Evolutionary conservation across 92 coral and sea anemone species (phyloP), one percentile per base, ranked within the genome.

Genomic region (Palythoa caribaeorum): DNA sequence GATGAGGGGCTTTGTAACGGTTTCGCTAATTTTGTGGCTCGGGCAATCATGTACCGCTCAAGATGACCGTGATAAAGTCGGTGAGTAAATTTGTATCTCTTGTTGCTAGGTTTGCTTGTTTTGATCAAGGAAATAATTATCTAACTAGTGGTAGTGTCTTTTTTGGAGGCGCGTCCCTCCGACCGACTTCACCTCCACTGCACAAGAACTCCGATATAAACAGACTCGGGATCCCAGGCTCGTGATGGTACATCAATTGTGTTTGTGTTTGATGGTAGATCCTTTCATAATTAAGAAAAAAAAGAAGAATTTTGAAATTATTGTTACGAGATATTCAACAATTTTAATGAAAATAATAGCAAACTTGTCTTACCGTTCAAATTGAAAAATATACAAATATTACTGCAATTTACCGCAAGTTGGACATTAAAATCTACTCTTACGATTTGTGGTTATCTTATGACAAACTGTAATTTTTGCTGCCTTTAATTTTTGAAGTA

Each of bases 1-100:
- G 76, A 81, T 81, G 86, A 81, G 76, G 75, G 76, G 86, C 47
- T 40, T 81, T 81, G 86, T 81, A 76, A 76, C 76, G 86, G 66
- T 81, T 48, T 81, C 86, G 63, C 76, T 81, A 66, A 60, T 81
- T 81, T 65, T 81, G 76, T 81, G 86, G 86, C 60, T 81, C 59
- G 76, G 86, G 37, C 16, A 63, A 20, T 66, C 65, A 47, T 66
- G 86, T 65, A 13, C 38, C 48, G 86, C 86, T 20, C 62, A 81
- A 19, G 86, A 81, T 81, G 59, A 81, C 19, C 75, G 60, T 19
- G 76, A 66, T 47, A 81, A 81, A 81, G 86, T 47, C 15, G 86
- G 86, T 81, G 47, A 66, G 86, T 68, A 66, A 69, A 66, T 10
- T 63, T 20, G 28, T 19, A 12, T 10, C 38, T 66, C 19, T 44